Evolutionary conservation across 2,113 vertebrate species (phyloP), one percentile per base, ranked within the genome.

Genomic region (Hemiscyllium ocellatum): DNA sequence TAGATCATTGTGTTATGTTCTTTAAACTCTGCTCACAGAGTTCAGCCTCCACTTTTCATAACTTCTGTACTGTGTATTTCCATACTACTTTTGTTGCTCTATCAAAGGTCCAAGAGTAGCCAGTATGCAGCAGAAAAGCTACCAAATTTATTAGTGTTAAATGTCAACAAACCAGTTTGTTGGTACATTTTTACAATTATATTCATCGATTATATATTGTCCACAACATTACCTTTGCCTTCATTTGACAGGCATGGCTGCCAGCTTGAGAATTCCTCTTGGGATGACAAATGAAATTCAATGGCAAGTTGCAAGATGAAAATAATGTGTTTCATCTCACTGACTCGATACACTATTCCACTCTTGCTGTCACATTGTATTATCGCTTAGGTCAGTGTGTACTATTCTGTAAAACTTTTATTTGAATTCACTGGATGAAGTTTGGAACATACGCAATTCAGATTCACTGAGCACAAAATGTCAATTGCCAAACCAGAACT

Each of bases 221-320:
- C 68, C 3, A 47, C 33, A 70, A 26, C 42, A 47, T 94, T 42
- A 24, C 20, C 66, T 93, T 15, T 66, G 33, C 50, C 89, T 70
- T 70, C 37, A 70, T 94, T 94, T 70, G 37, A 42, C 33, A 94
- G 68, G 68, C 29, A 47, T 33, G 66, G 42, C 69, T 95, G 47
- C 94, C 47, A 72, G 13, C 22, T 95, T 76, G 68, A 76, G 69
- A 95, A 29, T 72, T 72, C 47, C 69, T 47, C 15, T 33, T 15
- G 29, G 69, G 69, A 33, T 52, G 42, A 70, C 66, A 50, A 95
- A 76, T 95, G 94, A 95, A 95, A 95, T 95, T 95, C 66, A 76
- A 52, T 4, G 6, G 94, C 33, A 42, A 33, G 69, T 22, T 47
- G 22, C 10, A 15, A 52, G 68, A 95, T 42, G 29, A 76, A 72